Conservation (phyloP, 2,797 vertebrate species). For the Arctocebus calabarensis region DNA sequence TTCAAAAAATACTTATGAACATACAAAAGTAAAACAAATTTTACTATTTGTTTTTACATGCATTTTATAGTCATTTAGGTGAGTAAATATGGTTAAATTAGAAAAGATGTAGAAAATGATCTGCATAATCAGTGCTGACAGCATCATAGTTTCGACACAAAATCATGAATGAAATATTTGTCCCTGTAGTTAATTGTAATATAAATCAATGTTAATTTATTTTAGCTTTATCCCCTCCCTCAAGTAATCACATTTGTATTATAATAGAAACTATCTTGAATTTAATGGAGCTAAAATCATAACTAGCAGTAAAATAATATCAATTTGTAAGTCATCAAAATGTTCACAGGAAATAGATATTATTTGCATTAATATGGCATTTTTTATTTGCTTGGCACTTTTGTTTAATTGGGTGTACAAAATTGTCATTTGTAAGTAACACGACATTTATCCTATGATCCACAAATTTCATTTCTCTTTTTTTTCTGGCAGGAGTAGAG, state of each 20-base stretch:
- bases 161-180: constrained; percentile 53
- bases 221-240: constrained; percentile 21
- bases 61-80: constrained; percentile 29
- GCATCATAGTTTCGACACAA: constrained; percentile 43
- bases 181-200: constrained; percentile 44
- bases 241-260: constrained; percentile 55
- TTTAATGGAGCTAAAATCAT: constrained; percentile 41
- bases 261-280: constrained; percentile 38
- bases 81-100: constrained; percentile 61
- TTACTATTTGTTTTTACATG: constrained; percentile 36
- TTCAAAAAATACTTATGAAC: constrained; percentile 42
- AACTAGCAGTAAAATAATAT: constrained; percentile 45
- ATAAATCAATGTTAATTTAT: constrained; percentile 50
- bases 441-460: not conserved
- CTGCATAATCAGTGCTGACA: constrained; percentile 26
- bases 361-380: constrained; percentile 12
- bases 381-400: constrained; percentile 18
- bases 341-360: constrained; percentile 27
- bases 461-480: not conserved
- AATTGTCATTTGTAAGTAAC: constrained; percentile 27
- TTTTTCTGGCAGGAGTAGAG: not conserved
- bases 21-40: constrained; percentile 57
- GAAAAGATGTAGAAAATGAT: constrained; percentile 53
- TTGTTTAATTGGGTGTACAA: constrained; percentile 31
- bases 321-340: constrained; percentile 39